Percentiles rank a stretch among this genome's conserved stretches.
These are phyloP conservation scores for Scaptomyza graminum DNA, from an alignment of 1,140 invertebrate species.

Conservation along the genomic window DNA sequence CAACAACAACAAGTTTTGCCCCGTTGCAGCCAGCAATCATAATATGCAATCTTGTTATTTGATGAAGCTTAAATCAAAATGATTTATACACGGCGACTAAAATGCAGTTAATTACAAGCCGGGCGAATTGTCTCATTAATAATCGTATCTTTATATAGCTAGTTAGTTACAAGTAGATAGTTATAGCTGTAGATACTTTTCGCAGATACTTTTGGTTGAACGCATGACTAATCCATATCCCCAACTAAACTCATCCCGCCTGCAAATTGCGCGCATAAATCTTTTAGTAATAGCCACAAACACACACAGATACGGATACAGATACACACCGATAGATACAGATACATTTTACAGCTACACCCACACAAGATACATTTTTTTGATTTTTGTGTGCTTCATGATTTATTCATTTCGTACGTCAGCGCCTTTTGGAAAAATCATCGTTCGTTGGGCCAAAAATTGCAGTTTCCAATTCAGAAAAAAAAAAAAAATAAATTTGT, in stretches of 20 bases:
- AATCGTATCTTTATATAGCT: slow-evolving; percentile 28
- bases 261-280: slow-evolving; percentile 72
- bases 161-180: neutral
- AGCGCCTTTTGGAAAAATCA: slow-evolving; percentile 13
- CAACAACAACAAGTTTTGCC: slow-evolving; percentile 53
- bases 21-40: slow-evolving; percentile 44
- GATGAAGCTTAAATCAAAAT: slow-evolving; percentile 75
- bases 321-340: neutral
- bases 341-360: neutral
- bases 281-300: slow-evolving; percentile 63
- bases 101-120: slow-evolving; percentile 65
- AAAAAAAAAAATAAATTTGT: neutral
- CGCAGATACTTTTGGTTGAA: slow-evolving; percentile 13
- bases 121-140: slow-evolving; percentile 71
- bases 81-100: slow-evolving; percentile 55
- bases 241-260: slow-evolving; percentile 42
- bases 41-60: slow-evolving; percentile 72
- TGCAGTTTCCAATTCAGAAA: slow-evolving; percentile 18
- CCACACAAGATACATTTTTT: slow-evolving; percentile 28
- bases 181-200: slow-evolving; percentile 3
- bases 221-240: slow-evolving; percentile 63
- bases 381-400: slow-evolving; percentile 56
- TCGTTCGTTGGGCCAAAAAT: neutral
- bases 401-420: slow-evolving; percentile 43
- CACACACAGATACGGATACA: slow-evolving; percentile 17